phyloP scores from a whole-genome alignment of 2,888 invertebrate genomes.

The Rotaria macrura region DNA sequence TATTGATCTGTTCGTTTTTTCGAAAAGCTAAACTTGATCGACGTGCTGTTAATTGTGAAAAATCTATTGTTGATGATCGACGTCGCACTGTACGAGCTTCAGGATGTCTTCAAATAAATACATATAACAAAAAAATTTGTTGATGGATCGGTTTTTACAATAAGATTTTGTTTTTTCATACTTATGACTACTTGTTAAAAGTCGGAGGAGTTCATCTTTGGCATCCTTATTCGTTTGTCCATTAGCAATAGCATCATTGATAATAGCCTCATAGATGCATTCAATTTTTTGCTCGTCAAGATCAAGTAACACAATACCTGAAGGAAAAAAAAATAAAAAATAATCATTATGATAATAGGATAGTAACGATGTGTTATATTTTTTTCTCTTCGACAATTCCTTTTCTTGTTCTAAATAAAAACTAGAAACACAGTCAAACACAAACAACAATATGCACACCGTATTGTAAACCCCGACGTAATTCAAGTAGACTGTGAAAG shows the following conservation, averaged over 20 bases:
- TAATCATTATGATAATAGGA: neutral
- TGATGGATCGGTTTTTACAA: too few relatives aligned
- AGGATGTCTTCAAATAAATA: neutral
- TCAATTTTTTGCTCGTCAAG: conserved; percentile 13
- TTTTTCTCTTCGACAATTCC: too few relatives aligned
- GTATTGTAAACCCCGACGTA: conserved; percentile 30
- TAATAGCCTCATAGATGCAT: conserved; percentile 19
- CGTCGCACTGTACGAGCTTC: neutral
- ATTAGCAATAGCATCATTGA: conserved; percentile 26
- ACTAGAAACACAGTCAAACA: too few relatives aligned
- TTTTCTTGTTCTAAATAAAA: neutral
- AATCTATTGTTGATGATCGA: conserved; percentile 12
- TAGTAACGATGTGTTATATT: too few relatives aligned
- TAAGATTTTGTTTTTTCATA: neutral
- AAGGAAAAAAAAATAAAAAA: neutral
- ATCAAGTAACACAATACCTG: neutral
- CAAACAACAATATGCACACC: neutral
- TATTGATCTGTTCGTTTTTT: neutral
- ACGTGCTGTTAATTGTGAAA: neutral
- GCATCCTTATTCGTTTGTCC: conserved; percentile 33
- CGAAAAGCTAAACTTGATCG: conserved; percentile 14
- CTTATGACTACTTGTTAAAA: conserved; percentile 23
- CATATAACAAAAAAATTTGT: too few relatives aligned
- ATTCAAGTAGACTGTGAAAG: conserved; percentile 29
- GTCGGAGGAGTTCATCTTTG: conserved; percentile 22